These are phyloP conservation scores for Astur gentilis DNA, from an alignment of 2,113 vertebrate genomes.

Conservation along the genomic window DNA sequence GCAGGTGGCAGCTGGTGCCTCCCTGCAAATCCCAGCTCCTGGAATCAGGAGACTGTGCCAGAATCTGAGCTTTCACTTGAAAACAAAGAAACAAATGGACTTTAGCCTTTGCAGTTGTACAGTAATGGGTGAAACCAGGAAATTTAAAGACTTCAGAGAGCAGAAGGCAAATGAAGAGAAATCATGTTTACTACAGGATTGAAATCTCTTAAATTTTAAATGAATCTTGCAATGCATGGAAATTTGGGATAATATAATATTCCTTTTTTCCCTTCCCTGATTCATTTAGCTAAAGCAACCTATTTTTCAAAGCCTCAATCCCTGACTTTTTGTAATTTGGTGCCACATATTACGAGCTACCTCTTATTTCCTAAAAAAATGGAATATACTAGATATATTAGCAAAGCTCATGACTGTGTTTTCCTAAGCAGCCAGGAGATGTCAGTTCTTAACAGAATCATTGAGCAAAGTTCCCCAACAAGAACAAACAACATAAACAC, in stretches of 20 bases:
- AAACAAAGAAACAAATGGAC: background rate
- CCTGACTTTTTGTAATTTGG: background rate
- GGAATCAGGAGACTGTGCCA: background rate
- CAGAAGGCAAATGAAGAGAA: background rate
- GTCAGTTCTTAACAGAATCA: conserved; percentile 42
- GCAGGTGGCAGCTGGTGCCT: background rate
- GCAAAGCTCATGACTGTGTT: conserved; percentile 20
- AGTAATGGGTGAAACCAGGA: background rate
- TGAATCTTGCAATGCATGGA: background rate
- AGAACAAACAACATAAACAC: conserved; percentile 20
- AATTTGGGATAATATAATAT: background rate
- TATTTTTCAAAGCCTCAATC: background rate
- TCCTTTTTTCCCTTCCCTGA: background rate
- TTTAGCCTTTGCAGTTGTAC: background rate
- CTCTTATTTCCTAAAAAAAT: background rate
- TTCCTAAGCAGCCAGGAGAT: conserved; percentile 54
- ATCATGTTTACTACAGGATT: background rate
- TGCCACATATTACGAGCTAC: background rate
- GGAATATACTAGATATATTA: background rate
- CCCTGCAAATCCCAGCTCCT: background rate
- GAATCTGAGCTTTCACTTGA: background rate
- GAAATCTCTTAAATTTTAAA: background rate
- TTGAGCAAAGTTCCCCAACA: background rate
- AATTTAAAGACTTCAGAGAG: background rate
- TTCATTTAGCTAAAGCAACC: background rate